Conservation (phyloP, 2,888 invertebrate species). For the Drosophila rubida region DNA sequence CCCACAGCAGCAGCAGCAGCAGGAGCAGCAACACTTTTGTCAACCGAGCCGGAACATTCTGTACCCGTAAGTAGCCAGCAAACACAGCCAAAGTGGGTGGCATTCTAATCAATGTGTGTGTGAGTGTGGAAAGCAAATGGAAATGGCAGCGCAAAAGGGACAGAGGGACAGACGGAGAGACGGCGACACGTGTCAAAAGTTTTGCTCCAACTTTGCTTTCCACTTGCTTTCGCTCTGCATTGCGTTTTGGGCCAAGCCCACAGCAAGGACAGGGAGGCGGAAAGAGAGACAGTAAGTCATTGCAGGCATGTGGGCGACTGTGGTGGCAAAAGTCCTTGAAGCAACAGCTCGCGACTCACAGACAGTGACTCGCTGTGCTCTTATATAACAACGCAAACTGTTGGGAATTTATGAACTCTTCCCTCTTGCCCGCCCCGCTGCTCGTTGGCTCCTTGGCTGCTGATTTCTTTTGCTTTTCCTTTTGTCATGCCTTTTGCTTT, state of each 20-base stretch:
- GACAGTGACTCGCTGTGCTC: conserved; percentile 15
- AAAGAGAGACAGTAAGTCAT: conserved; percentile 14
- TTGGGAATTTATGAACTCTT: conserved; percentile 37
- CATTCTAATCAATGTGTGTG: conserved; percentile 5
- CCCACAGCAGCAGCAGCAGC: conserved; percentile 63
- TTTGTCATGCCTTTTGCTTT: conserved; percentile 13
- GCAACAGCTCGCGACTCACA: conserved; percentile 54
- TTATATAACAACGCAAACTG: conserved; percentile 48
- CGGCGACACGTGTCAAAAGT: conserved; percentile 71
- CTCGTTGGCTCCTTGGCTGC: conserved; percentile 8
- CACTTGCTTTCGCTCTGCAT: conserved; percentile 30
- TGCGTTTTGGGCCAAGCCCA: conserved; percentile 31
- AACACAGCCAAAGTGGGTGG: not conserved
- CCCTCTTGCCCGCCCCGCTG: not conserved
- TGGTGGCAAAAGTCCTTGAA: conserved; percentile 70
- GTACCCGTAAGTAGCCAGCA: conserved; percentile 84
- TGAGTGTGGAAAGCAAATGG: conserved; percentile 1
- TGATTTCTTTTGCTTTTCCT: conserved; percentile 5
- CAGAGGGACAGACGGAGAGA: not conserved
- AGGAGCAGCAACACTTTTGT: conserved; percentile 81
- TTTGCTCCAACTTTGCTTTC: conserved; percentile 42
- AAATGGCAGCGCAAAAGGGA: conserved; percentile 12
- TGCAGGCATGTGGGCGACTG: conserved; percentile 9
- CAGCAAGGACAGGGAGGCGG: conserved; percentile 5
- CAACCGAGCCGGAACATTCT: conserved; percentile 85